phyloP scores from a whole-genome alignment of 2,113 vertebrate species.

The Podarcis raffonei region DNA sequence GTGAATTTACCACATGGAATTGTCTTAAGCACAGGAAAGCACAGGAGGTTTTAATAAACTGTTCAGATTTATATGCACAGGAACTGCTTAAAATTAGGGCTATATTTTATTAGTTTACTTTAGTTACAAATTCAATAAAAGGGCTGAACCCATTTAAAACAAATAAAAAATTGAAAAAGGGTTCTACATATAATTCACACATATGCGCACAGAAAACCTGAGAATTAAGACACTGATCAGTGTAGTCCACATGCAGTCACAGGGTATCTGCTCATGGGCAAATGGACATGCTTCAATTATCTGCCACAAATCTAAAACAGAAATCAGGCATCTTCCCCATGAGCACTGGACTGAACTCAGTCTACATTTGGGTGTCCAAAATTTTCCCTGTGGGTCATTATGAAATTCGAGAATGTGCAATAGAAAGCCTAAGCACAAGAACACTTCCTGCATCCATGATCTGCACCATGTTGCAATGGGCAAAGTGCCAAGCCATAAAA shows the following conservation, averaged over 20 bases:
- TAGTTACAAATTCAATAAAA: neutral
- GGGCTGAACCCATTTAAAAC: too few species aligned
- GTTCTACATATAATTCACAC: too few species aligned
- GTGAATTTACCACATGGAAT: neutral
- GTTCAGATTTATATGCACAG: neutral
- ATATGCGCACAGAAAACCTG: neutral
- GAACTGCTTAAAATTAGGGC: constrained; percentile 26
- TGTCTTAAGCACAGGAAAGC: constrained; percentile 14
- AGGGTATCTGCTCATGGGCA: neutral
- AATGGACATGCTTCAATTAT: neutral
- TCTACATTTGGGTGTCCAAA: neutral
- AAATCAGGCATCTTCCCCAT: neutral
- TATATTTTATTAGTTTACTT: constrained; percentile 26
- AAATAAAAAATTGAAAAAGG: too few species aligned
- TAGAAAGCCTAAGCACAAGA: neutral
- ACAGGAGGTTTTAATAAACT: constrained; percentile 19
- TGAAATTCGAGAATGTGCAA: neutral
- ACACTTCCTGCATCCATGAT: neutral
- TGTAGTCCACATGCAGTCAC: neutral
- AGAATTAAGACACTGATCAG: neutral
- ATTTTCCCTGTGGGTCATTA: neutral
- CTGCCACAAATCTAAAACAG: neutral
- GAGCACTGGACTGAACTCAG: neutral
- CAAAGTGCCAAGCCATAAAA: neutral
- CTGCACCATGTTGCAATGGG: neutral